phyloP scores from a whole-genome alignment of 2,113 vertebrate genomes.

The Amazona guildingii region DNA sequence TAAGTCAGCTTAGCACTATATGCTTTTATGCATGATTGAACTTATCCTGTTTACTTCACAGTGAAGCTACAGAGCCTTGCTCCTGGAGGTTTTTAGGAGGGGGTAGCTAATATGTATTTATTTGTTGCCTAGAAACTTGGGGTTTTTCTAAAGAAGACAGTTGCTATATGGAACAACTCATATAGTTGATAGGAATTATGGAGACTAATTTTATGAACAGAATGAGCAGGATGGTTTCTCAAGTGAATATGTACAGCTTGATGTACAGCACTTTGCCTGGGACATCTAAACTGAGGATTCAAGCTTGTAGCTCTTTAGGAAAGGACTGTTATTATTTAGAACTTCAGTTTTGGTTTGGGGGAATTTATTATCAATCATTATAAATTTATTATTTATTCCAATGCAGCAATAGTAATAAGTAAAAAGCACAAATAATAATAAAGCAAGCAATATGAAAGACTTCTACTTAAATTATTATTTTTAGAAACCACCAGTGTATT shows the following conservation, averaged over 20 bases:
- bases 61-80: neutral
- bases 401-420: neutral
- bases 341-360: neutral
- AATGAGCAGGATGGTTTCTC: neutral
- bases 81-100: neutral
- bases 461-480: neutral
- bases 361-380: neutral
- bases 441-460: neutral
- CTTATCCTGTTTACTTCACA: neutral
- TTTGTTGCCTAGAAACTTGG: neutral
- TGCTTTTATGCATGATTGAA: neutral
- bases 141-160: rapidly evolving
- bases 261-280: neutral
- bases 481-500: neutral
- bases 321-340: neutral
- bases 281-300: neutral
- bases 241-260: neutral
- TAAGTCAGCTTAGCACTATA: neutral
- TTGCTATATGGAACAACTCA: neutral
- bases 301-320: neutral
- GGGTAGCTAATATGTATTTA: neutral
- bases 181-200: neutral
- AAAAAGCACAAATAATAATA: neutral
- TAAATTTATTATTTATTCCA: neutral
- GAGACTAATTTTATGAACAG: neutral